phyloP scores from a whole-genome alignment of 2,888 invertebrate species.

The Chalcosyrphus nemorum region DNA sequence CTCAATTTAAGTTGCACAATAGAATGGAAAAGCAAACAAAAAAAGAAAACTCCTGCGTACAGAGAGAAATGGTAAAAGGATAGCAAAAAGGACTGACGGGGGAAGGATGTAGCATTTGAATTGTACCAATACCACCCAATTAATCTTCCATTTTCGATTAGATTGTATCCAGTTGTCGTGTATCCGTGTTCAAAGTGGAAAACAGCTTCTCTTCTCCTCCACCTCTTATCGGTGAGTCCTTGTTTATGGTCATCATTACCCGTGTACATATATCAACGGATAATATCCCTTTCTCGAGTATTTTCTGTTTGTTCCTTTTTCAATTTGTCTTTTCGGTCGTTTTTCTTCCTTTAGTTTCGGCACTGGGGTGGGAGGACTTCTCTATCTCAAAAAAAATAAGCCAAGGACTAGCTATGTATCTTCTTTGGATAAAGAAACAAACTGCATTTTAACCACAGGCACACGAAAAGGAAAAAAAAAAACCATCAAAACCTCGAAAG shows the following conservation, averaged over 20 bases:
- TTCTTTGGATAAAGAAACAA: not conserved
- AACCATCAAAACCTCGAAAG: not conserved
- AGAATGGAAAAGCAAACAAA: not conserved
- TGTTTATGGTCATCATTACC: constrained; percentile 62
- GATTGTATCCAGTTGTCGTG: constrained; percentile 68
- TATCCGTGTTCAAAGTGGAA: constrained; percentile 49
- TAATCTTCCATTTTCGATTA: constrained; percentile 70
- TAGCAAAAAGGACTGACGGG: not conserved
- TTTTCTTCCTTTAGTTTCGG: constrained; percentile 8
- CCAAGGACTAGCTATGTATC: not conserved
- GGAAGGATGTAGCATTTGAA: constrained; percentile 6
- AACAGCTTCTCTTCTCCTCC: not conserved
- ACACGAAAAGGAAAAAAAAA: constrained; percentile 19
- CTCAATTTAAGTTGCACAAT: constrained; percentile 45
- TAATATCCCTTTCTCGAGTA: constrained; percentile 44
- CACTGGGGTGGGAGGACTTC: no score
- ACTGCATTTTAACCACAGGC: constrained; percentile 25
- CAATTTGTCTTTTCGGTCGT: constrained; percentile 35
- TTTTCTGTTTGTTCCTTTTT: no score
- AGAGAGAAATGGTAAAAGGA: not conserved
- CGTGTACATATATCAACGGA: constrained; percentile 40
- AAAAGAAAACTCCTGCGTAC: not conserved
- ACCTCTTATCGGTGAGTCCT: constrained; percentile 18
- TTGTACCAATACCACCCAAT: constrained; percentile 56
- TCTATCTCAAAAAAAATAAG: no score